Evolutionary conservation across 2,888 invertebrate species (phyloP).

Genomic region (Heteropelma amictum): DNA sequence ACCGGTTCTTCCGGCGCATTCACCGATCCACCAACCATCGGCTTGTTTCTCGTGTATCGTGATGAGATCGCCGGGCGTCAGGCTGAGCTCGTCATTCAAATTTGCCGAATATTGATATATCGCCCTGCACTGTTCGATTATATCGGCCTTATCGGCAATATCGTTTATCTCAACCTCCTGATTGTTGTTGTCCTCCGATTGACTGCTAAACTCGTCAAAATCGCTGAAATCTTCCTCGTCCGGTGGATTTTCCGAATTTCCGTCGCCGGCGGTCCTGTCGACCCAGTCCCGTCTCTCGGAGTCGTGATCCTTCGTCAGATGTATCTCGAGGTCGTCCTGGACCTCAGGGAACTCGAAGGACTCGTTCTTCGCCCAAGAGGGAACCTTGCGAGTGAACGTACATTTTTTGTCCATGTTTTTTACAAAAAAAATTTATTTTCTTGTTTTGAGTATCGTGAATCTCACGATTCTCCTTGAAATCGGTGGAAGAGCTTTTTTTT

Average conservation of each 20-base stretch:
- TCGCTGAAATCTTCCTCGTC: slow-evolving; percentile 84
- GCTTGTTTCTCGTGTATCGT: slow-evolving; percentile 93
- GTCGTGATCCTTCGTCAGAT: slow-evolving; percentile 68
- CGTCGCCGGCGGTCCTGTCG: slow-evolving; percentile 89
- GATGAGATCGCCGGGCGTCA: slow-evolving; percentile 88
- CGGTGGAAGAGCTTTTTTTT: too few species aligned
- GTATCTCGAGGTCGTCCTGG: slow-evolving; percentile 69
- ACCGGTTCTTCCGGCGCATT: slow-evolving; percentile 90
- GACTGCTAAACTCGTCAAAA: slow-evolving; percentile 82
- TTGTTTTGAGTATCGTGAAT: not conserved
- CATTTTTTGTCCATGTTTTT: too few species aligned
- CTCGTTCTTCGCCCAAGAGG: slow-evolving; percentile 87
- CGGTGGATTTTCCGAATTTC: slow-evolving; percentile 87
- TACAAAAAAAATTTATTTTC: not conserved
- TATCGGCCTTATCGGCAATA: slow-evolving; percentile 58
- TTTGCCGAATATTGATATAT: slow-evolving; percentile 93
- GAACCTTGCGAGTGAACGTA: slow-evolving; percentile 83
- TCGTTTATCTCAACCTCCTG: slow-evolving; percentile 74
- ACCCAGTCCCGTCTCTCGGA: slow-evolving; percentile 82
- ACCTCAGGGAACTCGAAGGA: slow-evolving; percentile 77
- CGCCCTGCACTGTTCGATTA: slow-evolving; percentile 84
- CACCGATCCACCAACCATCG: slow-evolving; percentile 97
- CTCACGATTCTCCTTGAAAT: too few species aligned
- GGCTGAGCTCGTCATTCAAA: slow-evolving; percentile 89
- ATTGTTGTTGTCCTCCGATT: slow-evolving; percentile 76